Evolutionary conservation across 1,140 invertebrate genomes (phyloP), one percentile per base, ranked within the genome.

Genomic region (Aporrectodea caliginosa): DNA sequence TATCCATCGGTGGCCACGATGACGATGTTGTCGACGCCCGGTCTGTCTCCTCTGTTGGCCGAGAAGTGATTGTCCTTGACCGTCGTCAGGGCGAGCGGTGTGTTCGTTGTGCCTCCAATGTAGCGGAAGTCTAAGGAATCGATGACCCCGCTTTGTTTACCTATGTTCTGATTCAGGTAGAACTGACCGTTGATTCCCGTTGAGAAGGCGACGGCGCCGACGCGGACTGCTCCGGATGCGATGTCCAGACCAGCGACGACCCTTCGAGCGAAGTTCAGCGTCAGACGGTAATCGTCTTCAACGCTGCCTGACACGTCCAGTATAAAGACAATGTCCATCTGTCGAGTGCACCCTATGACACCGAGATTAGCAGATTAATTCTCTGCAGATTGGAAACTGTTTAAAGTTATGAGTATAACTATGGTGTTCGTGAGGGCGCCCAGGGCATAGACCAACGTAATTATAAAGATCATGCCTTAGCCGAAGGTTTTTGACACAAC

Each of bases 1-100:
- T 84, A 69, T 0, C 86, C 87, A 71, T 87, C 87, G 0, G 86
- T 85, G 12, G 87, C 76, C 12, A 87, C 58, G 32, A 88, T 84
- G 29, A 84, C 83, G 12, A 85, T 80, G 72, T 88, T 83, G 0
- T 85, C 81, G 0, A 84, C 86, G n/a, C 82, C 81, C 12, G 30
- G 29, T 33, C 87, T 79, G n/a, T 84, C 84, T 6, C 87, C 87
- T 6, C 43, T 6, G 22, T 22, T 58, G 6, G 43, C 22, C 6
- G 22, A 6, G 22, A 58, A 58, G 43, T 58, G 43, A 12, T 58
- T 58, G 33, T 1, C 43, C n/a, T 29, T 35, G 16, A 76, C 43
- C 12, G 33, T 32, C 33, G 33, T 35, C 16, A 76, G 30, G 0
- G 75, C 75, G 1, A 16, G 27, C n/a, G 32, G 33, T 16, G 35